Evolutionary conservation across 2,113 vertebrate species (phyloP), one percentile per base, ranked within the genome.

Genomic region (Chunga burmeisteri): DNA sequence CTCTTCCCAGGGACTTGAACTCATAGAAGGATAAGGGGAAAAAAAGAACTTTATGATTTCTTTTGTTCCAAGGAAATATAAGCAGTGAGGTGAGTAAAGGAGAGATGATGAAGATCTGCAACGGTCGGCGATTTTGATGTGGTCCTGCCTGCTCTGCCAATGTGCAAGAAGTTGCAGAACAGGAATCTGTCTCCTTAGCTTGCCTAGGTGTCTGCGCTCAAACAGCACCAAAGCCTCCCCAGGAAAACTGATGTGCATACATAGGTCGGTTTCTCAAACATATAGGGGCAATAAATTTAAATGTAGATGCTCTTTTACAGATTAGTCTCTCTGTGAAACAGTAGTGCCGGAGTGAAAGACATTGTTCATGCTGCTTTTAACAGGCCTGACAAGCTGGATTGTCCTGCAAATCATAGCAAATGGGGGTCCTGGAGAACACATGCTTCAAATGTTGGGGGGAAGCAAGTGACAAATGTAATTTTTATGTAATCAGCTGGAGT

Each of bases 11-110:
- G 19, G 47, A 53, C 55, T 73, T 80, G 21, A 87, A 61, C 0
- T 3, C 1, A 3, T 65, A 56, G 72, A 73, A 94, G 34, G 47
- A 46, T 70, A 83, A 88, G 27, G 16, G 26, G 19, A 10, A 9
- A 46, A n/a, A 38, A 78, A 67, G 18, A 92, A 83, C 59, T 93
- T 82, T 22, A 65, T 79, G 42, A 85, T 87, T 94, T 87, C 62
- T 95, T 91, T 75, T 96, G 66, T 96, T 91, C 67, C 62, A 83
- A 91, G 79, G 81, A 96, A 91, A n/a, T 82, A 71, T 20, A 84
- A 93, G 73, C 49, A 67, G 68, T 46, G 73, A 94, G 71, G 74
- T 95, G 86, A 93, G 58, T 82, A 85, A 93, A 93, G 52, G 78
- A 85, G 81, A 88, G 58, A 36, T 68, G 84, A 79, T 82, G 84